These are phyloP conservation scores for Netelia melanura DNA, from an alignment of 2,888 invertebrate genomes.

Conservation along the genomic window DNA sequence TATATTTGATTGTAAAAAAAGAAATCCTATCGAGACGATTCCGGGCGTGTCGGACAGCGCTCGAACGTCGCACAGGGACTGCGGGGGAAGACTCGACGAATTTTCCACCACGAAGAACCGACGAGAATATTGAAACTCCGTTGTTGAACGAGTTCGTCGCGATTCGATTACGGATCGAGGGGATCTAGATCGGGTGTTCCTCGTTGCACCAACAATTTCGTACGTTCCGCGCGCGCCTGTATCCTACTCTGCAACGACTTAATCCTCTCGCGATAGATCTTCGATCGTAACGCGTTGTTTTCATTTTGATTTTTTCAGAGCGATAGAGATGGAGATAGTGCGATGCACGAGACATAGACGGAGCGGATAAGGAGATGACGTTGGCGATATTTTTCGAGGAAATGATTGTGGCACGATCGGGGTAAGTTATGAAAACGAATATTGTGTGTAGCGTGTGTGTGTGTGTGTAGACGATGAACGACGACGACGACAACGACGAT, in stretches of 20 bases:
- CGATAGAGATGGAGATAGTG: slow-evolving; percentile 72
- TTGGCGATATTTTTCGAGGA: slow-evolving; percentile 3
- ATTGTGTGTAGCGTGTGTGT: slow-evolving; percentile 53
- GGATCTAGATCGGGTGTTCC: slow-evolving; percentile 94
- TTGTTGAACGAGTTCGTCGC: slow-evolving; percentile 37
- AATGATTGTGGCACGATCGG: slow-evolving; percentile 52
- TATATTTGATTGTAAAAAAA: slow-evolving; percentile 16
- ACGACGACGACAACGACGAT: slow-evolving; percentile 65
- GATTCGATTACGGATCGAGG: slow-evolving; percentile 88
- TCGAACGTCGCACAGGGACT: slow-evolving; percentile 36
- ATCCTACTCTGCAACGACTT: slow-evolving; percentile 95
- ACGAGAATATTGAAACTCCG: not conserved
- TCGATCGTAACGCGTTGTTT: slow-evolving; percentile 79
- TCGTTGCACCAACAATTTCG: slow-evolving; percentile 94
- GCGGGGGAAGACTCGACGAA: slow-evolving; percentile 55
- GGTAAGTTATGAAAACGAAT: slow-evolving; percentile 53
- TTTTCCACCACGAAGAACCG: slow-evolving; percentile 65
- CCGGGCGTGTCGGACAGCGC: slow-evolving; percentile 16
- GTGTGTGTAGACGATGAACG: slow-evolving; percentile 61
- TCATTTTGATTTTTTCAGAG: slow-evolving; percentile 52
- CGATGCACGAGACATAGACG: slow-evolving; percentile 55
- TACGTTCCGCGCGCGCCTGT: slow-evolving; percentile 94
- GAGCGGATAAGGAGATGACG: slow-evolving; percentile 53
- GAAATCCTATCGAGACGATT: slow-evolving; percentile 31
- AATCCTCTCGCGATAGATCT: slow-evolving; percentile 95